Evolutionary conservation across 2,113 vertebrate genomes (phyloP).

Genomic region (Antechinus flavipes): DNA sequence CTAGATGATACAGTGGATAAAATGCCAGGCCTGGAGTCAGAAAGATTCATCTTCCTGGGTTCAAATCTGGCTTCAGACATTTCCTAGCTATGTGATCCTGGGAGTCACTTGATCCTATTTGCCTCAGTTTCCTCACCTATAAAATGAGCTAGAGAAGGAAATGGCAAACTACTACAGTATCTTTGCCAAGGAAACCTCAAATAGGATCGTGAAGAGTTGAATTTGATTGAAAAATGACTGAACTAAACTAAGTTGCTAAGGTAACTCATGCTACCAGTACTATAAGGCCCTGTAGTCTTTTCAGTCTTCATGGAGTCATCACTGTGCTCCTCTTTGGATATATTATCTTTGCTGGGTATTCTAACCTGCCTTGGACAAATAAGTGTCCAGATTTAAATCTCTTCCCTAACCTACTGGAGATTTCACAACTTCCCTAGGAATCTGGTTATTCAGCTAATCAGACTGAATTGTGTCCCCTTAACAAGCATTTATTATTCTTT

Average conservation of each 20-base stretch:
- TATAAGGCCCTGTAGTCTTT: not conserved
- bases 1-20: not conserved
- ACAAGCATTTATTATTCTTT: not conserved
- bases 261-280: not conserved
- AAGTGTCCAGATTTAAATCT: not conserved
- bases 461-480: not conserved
- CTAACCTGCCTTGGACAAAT: not conserved
- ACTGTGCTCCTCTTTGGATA: not conserved
- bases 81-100: not conserved
- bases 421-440: not conserved
- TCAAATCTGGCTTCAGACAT: not conserved
- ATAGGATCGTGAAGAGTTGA: not conserved
- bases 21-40: not conserved
- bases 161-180: not conserved
- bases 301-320: not conserved
- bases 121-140: not conserved
- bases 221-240: not conserved
- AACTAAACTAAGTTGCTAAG: not conserved
- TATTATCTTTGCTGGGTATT: not conserved
- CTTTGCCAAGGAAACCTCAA: not conserved
- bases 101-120: not conserved
- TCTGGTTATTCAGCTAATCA: not conserved
- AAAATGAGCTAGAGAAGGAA: not conserved
- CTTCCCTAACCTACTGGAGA: not conserved
- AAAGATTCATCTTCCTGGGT: not conserved